Evolutionary conservation across 2,797 vertebrate genomes (phyloP).

Genomic region (Mus minutoides): DNA sequence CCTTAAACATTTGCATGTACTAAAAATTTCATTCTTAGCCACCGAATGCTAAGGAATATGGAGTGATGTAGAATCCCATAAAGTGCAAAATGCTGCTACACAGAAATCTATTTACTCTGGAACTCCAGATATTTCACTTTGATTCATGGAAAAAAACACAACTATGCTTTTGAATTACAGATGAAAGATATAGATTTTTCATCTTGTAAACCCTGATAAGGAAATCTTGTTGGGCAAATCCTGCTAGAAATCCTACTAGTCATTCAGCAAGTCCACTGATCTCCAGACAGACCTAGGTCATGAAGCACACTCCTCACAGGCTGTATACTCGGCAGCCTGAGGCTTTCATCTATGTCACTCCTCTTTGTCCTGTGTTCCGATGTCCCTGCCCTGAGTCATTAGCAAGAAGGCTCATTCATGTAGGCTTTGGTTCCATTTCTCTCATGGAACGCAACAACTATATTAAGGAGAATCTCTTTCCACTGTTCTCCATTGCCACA

Average conservation of each 20-base stretch:
- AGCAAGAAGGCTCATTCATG: neutral
- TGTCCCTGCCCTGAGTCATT: no score
- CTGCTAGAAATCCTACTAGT: neutral
- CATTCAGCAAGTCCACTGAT: neutral
- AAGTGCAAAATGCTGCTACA: neutral
- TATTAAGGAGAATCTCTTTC: neutral
- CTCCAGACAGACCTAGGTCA: neutral
- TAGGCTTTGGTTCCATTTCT: neutral
- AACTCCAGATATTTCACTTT: neutral
- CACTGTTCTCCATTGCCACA: neutral
- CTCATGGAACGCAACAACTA: neutral
- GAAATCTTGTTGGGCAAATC: neutral
- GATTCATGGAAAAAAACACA: neutral
- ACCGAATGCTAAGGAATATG: neutral
- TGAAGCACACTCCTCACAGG: no score
- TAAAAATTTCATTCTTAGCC: neutral
- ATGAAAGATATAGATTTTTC: neutral
- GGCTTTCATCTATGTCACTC: accelerated
- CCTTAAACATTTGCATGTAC: neutral
- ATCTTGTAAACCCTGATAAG: neutral
- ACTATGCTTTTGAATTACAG: neutral
- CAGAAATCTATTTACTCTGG: neutral
- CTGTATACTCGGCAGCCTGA: neutral
- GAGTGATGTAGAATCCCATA: neutral
- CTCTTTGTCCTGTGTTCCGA: neutral